Conservation (phyloP, 1,140 invertebrate species). For the Bicyclus anynana region DNA sequence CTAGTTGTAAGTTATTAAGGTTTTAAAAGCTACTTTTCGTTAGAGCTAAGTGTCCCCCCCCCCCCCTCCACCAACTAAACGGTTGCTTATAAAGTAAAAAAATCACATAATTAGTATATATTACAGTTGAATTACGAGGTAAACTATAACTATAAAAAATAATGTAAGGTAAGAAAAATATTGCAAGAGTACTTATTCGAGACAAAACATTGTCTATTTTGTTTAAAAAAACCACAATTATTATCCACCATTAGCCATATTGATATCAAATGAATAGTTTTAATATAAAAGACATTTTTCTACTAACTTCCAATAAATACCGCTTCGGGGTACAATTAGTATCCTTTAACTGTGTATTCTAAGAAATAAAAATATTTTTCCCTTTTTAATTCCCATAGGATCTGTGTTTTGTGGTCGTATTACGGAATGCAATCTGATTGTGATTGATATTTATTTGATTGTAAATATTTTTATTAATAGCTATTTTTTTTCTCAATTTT, state of each 20-base stretch:
- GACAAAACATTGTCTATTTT: neutral
- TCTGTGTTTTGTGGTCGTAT: constrained; percentile 8
- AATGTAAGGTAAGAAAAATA: too few relatives aligned
- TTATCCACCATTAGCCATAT: neutral
- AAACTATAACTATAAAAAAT: too few relatives aligned
- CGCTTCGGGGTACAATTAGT: constrained; percentile 21
- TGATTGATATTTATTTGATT: neutral
- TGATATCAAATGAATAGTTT: neutral
- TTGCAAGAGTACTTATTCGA: too few relatives aligned
- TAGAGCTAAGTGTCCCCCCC: too few relatives aligned
- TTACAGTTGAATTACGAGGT: too few relatives aligned
- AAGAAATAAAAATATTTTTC: constrained; percentile 19
- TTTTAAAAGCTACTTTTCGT: too few relatives aligned
- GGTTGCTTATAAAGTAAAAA: too few relatives aligned
- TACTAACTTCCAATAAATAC: constrained; percentile 10
- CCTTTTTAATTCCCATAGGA: constrained; percentile 43
- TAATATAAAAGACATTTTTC: neutral
- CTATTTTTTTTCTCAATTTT: neutral
- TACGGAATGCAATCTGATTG: constrained; percentile 5
- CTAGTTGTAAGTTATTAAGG: too few relatives aligned
- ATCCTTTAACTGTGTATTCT: constrained; percentile 13
- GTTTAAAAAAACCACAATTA: neutral
- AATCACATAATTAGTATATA: too few relatives aligned
- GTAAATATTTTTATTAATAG: neutral
- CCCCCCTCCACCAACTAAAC: too few relatives aligned